Base-by-base conservation (phyloP, 2,797 vertebrate genomes). In the Micromesistius poutassou region DNA sequence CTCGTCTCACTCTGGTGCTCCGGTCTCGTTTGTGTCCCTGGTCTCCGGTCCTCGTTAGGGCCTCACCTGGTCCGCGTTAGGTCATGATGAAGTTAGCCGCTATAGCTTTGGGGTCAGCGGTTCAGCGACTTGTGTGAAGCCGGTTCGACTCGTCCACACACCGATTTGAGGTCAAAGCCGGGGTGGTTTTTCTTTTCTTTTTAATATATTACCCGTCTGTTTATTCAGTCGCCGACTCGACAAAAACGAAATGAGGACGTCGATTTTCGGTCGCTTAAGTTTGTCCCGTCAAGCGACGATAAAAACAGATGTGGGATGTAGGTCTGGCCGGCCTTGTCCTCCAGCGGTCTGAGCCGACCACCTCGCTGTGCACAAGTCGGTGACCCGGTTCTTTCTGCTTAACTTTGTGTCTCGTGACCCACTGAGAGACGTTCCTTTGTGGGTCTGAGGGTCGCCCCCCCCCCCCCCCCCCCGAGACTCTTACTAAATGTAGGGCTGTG, bases 1-100 rank as follows among this genome's bases (percentile, higher is more conserved):
- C 22, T 25, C 6, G 68, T 81, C 46, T 83, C 36, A 35, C 73
- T 40, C 77, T 82, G 25, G 70, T 82, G 33, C 77, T 80, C 30
- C 87, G 86, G 85, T 86, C 74, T 83, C 80, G 87, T 87, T 85
- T 89, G 85, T 77, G 81, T 25, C 22, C 55, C 8, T 62, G 6
- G 55, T 62, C 55, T 62, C 55, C 8, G 55, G 55, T 25, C 55
- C 55, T 25, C 55, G 10, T 62, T 55, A 55, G 46, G 46, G 22
- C 46, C 46, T 55, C 5, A 55, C 46, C 55, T 62, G 55, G 22
- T n/a, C 55, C 55, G 1, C n/a, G 6, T n/a, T 62, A 62, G 22
- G 22, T 62, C 55, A 62, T 25, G n/a, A 62, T 25, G n/a, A 62
- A 62, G 55, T 2, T 1, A 19, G 8, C 6, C 16, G 5, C 19